A percentile compares a stretch with the other conserved stretches of the same genome.
phyloP scores from a whole-genome alignment of 2,888 invertebrate genomes.

The Lacanobia wlatinum region DNA sequence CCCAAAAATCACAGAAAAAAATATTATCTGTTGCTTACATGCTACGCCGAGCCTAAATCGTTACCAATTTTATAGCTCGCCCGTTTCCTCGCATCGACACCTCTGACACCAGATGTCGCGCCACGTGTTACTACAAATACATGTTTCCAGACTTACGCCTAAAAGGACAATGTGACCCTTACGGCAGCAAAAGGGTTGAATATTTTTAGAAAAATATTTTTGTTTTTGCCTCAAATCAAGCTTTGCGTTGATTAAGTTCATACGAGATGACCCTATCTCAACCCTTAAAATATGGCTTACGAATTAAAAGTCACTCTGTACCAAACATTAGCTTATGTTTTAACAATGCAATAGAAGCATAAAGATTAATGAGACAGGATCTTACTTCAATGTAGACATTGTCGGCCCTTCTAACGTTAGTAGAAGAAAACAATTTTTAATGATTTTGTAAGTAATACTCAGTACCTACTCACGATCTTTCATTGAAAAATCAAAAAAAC shows the following conservation, averaged over 20 bases:
- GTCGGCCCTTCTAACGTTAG: too few species aligned
- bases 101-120: conserved; percentile 71
- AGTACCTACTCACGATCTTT: too few species aligned
- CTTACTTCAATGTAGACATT: too few species aligned
- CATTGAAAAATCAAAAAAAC: neutral
- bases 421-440: too few species aligned
- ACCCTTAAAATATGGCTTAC: too few species aligned
- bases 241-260: neutral
- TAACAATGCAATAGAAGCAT: neutral
- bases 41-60: conserved; percentile 65
- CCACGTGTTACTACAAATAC: conserved; percentile 42
- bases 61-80: conserved; percentile 76
- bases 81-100: conserved; percentile 74
- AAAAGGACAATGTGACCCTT: conserved; percentile 53
- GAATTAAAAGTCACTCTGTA: too few species aligned
- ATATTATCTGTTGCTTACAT: conserved; percentile 51
- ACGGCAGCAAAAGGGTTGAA: conserved; percentile 48
- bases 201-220: conserved; percentile 28
- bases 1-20: conserved; percentile 10
- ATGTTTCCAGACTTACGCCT: conserved; percentile 58
- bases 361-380: neutral
- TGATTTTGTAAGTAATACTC: too few species aligned
- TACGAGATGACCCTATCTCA: too few species aligned
- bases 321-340: neutral
- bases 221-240: neutral